Evolutionary conservation across 2,797 vertebrate genomes (phyloP).

Genomic region (Balearica regulorum): DNA sequence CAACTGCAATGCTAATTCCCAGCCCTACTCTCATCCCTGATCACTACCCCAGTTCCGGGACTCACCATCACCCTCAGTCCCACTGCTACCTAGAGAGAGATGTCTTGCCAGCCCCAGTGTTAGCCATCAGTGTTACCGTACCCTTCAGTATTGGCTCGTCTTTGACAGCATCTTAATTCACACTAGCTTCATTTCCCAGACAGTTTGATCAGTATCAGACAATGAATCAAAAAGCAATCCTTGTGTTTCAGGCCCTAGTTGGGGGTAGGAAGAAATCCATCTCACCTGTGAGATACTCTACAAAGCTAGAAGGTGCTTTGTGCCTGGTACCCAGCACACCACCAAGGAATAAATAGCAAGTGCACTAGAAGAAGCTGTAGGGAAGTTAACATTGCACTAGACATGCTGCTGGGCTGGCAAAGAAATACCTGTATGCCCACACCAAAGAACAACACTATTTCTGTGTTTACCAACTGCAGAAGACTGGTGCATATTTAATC

Average conservation of each 20-base stretch:
- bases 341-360: not conserved
- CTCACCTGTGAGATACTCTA: not conserved
- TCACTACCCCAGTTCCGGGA: not conserved
- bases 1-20: not conserved
- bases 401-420: not conserved
- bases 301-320: not conserved
- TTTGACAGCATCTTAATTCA: not conserved
- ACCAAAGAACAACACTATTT: not conserved
- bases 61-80: not conserved
- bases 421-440: not conserved
- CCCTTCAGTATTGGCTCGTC: not conserved
- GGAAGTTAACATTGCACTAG: not conserved
- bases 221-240: not conserved
- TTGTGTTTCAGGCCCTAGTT: not conserved
- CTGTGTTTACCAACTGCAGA: not conserved
- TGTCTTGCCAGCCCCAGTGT: not conserved
- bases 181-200: not conserved
- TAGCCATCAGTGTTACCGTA: not conserved
- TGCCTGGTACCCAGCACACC: not conserved
- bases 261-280: not conserved
- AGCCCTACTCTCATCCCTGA: not conserved
- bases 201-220: not conserved
- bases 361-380: not conserved
- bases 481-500: not conserved
- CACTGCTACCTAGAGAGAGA: not conserved